Evolutionary conservation across 2,888 invertebrate genomes (phyloP), one percentile per base, ranked within the genome.

Genomic region (Alviniconcha strummeri): DNA sequence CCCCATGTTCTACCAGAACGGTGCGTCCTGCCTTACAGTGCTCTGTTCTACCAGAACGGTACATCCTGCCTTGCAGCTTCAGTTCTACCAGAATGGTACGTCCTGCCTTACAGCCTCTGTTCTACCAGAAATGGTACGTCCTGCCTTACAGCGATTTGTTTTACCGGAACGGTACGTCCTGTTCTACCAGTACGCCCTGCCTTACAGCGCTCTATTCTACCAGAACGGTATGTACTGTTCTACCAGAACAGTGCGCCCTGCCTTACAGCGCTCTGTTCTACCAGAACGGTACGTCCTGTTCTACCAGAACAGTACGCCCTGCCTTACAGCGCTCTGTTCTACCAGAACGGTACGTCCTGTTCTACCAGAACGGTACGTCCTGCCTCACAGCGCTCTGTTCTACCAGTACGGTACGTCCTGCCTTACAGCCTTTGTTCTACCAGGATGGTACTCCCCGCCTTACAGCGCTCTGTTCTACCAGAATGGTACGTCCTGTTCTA

Each of bases 391-490:
- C 36, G 36, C 36, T 36, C 36, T 15, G 36, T 36, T 36, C 36
- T 9, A 64, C 9, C 15, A 15, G 64, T 3, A 15, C 64, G 15
- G 64, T 13, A 64, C 4, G 64, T 9, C 15, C 11, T 64, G 3
- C 64, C 64, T 13, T 4, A 64, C 64, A 64, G 15, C 15, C 9
- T 15, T 4, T 36, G 36, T 36, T 36, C 36, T 36, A 36, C 36
- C 36, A 36, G 36, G 3, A 36, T 3, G 36, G 36, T 36, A 36
- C 36, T 3, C 36, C 3, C 3, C n/a, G n/a, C n/a, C n/a, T n/a
- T n/a, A 36, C 36, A 36, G 3, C 36, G 36, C 36, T 36, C 36
- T 36, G 36, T 56, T 84, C 8, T 85, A 86, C 76, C 81, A 69
- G 17, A 69, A 9, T 6, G 69, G 69, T 17, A 69, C n/a, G n/a